A percentile compares a stretch with the other conserved stretches of the same genome.
These are phyloP conservation scores for Formica aserva DNA, from an alignment of 2,888 invertebrate genomes.

Conservation along the genomic window DNA sequence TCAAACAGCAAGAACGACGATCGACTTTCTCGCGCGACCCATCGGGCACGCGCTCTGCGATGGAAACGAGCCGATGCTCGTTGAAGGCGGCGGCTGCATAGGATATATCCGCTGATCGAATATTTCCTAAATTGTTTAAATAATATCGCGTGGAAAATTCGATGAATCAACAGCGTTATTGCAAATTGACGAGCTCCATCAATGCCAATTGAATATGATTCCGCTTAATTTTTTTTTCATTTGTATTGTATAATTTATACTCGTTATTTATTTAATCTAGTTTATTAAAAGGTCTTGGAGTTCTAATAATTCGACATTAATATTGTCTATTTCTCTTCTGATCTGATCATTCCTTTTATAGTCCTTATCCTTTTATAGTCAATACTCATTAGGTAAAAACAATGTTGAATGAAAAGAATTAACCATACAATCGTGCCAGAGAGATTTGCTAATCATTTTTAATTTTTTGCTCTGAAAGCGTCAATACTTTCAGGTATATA, in stretches of 20 bases:
- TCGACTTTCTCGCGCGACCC: slow-evolving; percentile 46
- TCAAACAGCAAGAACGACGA: slow-evolving; percentile 26
- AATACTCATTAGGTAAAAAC: background rate
- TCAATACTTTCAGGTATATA: no score
- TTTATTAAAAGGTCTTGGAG: background rate
- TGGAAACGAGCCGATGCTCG: background rate
- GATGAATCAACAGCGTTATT: background rate
- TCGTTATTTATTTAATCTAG: background rate
- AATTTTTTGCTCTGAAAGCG: no score
- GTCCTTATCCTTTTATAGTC: background rate
- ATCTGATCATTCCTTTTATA: background rate
- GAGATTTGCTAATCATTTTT: no score
- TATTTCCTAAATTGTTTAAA: background rate
- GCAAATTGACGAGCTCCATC: background rate
- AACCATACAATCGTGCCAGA: no score
- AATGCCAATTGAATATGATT: background rate
- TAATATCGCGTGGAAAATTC: background rate
- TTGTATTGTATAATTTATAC: background rate
- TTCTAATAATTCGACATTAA: background rate
- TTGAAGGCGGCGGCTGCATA: background rate
- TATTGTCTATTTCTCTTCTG: background rate
- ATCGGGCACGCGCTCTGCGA: background rate
- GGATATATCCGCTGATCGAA: background rate
- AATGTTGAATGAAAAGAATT: background rate
- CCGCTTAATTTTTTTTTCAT: slow-evolving; percentile 1